phyloP scores from a whole-genome alignment of 2,113 vertebrate genomes.

The Perca flavescens region DNA sequence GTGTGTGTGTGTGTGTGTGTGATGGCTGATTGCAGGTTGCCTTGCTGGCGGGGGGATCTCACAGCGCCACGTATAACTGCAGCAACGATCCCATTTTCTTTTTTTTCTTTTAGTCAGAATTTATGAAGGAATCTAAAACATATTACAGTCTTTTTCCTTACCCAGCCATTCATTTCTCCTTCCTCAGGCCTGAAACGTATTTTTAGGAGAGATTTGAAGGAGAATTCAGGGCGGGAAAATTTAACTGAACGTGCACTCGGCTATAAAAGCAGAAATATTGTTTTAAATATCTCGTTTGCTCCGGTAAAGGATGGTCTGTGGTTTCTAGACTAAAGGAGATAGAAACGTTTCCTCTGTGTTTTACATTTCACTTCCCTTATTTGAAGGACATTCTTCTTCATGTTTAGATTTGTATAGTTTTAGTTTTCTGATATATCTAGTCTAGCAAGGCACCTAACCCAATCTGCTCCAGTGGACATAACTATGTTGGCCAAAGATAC shows the following conservation, averaged over 20 bases:
- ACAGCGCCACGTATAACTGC: slow-evolving; percentile 1
- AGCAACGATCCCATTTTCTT: neutral
- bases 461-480: too few relatives aligned
- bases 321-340: neutral
- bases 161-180: neutral
- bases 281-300: neutral
- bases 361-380: too few relatives aligned
- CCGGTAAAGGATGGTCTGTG: neutral
- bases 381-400: too few relatives aligned
- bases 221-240: neutral
- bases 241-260: neutral
- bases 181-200: neutral
- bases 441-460: too few relatives aligned
- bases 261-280: neutral
- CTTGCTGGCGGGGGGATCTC: neutral
- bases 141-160: neutral
- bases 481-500: too few relatives aligned
- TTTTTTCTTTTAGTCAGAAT: neutral
- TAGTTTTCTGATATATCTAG: too few relatives aligned
- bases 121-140: neutral
- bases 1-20: too few relatives aligned
- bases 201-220: neutral
- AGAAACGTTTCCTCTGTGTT: neutral
- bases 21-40: too few relatives aligned
- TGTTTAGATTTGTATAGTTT: too few relatives aligned